Base-by-base conservation (phyloP, 2,797 vertebrate genomes). In the Clarias fuscus region DNA sequence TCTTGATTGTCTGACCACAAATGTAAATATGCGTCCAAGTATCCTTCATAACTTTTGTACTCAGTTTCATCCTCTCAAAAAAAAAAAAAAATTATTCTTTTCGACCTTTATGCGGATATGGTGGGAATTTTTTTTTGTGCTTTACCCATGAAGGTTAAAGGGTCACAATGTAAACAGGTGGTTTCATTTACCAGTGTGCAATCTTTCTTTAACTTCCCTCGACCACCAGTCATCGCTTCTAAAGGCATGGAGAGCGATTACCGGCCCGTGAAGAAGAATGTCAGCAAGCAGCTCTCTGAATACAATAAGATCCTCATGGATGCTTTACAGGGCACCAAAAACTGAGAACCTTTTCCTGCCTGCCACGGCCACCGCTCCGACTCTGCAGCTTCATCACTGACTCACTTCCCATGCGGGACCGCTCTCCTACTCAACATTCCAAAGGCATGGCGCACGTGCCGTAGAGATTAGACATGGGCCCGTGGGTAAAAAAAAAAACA, bases 201-300 rank as follows among this genome's bases (percentile, higher is more conserved):
- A 71, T 70, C 73, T 40, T 37, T 91, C 96, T 93, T 96, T 94
- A 94, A 97, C 95, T 90, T 53, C 48, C 64, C 56, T 68, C 84
- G 86, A 65, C 90, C 83, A 93, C 92, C 93, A 99, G 98, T 98
- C 93, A 99, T 99, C 86, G 96, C 97, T 87, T 96, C 97, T 1
- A 99, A 99, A 93, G 96, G 94, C 88, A 97, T 96, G 89, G 98
- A 99, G 90, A 98, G 97, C 86, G 96, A 99, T 94, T 99, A 96
- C 87, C 93, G 89, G 61, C 93, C 95, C 0, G 87, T 98, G 33
- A 94, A 95, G 93, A 96, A 96, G 90, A 97, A 92, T 0, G 96
- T 97, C 71, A 93, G 86, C 89, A 97, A 95, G 75, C 96, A 97
- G 89, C 94, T 98, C 90, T 87, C 92, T 1, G 97, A 98, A 17